Evolutionary conservation across 2,797 vertebrate genomes (phyloP), one percentile per base, ranked within the genome.

Genomic region (Syncerus caffer): DNA sequence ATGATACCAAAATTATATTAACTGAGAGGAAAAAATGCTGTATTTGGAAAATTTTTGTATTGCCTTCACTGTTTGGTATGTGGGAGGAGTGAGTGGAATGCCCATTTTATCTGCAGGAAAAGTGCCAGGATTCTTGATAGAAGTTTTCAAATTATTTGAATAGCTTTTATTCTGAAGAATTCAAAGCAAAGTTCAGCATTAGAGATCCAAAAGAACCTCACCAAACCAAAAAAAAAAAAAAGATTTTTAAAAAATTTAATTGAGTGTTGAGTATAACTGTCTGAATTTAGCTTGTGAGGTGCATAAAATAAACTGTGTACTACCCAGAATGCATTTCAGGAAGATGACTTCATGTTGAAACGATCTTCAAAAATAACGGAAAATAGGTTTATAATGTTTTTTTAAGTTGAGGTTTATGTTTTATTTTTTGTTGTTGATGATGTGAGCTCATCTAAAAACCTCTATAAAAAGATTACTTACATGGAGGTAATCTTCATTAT

Each of bases 111-210:
- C 90, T 97, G 38, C 27, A 91, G 96, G 80, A 96, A 78, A 93
- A 95, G 76, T 84, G 93, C 96, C 97, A 97, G 88, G 29, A 85
- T 96, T 97, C 94, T 96, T 95, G 91, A 94, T 19, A 42, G 95
- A 96, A 94, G 82, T 85, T 93, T 97, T 93, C 83, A 90, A 78
- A 97, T 98, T 97, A 96, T 97, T 98, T 91, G 94, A 95, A 97
- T 95, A 97, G 79, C 53, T 97, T 97, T 95, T 97, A 85, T 98
- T 92, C 76, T 93, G 87, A 96, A 93, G 60, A 96, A 96, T 78
- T 97, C 79, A 96, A 94, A 96, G 86, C 80, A 76, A 93, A 42
- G 14, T 85, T 97, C 80, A 90, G 38, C 25, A 51, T 97, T 76
- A 87, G 76, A 97, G 67, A 94, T 34, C 89, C 85, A 85, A 90